phyloP scores from a whole-genome alignment of 2,888 invertebrate species.

The Mythimna vitellina region DNA sequence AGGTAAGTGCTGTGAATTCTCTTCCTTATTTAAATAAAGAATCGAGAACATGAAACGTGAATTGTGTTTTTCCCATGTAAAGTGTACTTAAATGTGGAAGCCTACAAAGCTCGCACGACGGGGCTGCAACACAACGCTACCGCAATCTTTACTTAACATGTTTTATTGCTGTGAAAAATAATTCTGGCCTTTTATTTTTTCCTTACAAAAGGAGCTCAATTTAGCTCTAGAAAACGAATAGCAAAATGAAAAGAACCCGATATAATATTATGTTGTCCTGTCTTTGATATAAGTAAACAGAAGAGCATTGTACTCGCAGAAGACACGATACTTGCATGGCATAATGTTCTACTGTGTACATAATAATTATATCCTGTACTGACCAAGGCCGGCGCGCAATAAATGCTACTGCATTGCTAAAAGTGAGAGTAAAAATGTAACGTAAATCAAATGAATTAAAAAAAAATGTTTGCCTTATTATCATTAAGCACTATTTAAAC shows the following conservation, averaged over 20 bases:
- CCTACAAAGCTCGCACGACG: constrained; percentile 21
- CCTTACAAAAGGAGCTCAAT: background rate
- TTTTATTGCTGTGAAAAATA: constrained; percentile 38
- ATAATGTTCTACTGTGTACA: constrained; percentile 42
- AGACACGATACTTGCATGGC: constrained; percentile 40
- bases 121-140: constrained; percentile 35
- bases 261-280: constrained; percentile 3
- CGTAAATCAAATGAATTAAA: constrained; percentile 1
- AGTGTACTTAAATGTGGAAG: constrained; percentile 28
- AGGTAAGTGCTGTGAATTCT: constrained; percentile 88
- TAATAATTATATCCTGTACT: constrained; percentile 59
- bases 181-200: constrained; percentile 23
- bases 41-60: constrained; percentile 12
- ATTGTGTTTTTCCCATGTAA: constrained; percentile 10
- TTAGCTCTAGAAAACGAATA: background rate
- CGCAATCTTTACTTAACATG: constrained; percentile 37
- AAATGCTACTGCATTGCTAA: constrained; percentile 25
- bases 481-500: background rate
- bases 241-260: constrained; percentile 24
- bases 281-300: constrained; percentile 29
- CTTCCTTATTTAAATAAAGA: constrained; percentile 24
- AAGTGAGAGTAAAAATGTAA: constrained; percentile 56
- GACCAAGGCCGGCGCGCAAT: constrained; percentile 54
- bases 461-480: background rate
- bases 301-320: constrained; percentile 24